These are phyloP conservation scores for Phylloscopus collybita DNA, from an alignment of 2,797 vertebrate species.

Conservation along the genomic window DNA sequence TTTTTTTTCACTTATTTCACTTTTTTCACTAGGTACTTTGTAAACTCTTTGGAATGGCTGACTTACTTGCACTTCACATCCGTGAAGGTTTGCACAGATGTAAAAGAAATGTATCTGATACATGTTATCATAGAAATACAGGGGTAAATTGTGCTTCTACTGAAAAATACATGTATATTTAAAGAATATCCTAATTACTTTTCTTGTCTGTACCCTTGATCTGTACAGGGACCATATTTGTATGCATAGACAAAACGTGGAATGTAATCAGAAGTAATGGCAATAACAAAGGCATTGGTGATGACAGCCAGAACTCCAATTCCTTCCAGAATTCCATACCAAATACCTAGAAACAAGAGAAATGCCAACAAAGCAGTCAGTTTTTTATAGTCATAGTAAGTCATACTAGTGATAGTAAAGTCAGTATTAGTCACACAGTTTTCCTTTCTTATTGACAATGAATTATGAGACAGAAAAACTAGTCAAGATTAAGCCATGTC, in stretches of 20 bases:
- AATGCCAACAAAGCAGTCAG: background rate
- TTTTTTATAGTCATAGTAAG: background rate
- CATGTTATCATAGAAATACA: background rate
- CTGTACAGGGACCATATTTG: slow-evolving; percentile 94
- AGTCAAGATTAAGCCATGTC: background rate
- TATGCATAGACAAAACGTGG: slow-evolving; percentile 98
- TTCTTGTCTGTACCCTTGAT: slow-evolving; percentile 86
- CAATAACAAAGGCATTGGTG: slow-evolving; percentile 98
- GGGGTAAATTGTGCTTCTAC: background rate
- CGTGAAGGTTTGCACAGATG: background rate
- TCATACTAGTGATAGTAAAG: background rate
- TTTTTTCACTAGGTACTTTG: background rate
- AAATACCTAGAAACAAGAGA: slow-evolving; percentile 86
- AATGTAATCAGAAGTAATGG: slow-evolving; percentile 99
- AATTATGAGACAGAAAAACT: background rate
- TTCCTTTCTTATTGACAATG: background rate
- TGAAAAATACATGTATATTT: background rate
- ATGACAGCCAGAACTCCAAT: slow-evolving; percentile 98
- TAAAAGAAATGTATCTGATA: background rate
- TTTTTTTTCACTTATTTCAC: background rate
- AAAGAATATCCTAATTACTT: slow-evolving; percentile 77
- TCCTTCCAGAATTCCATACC: slow-evolving; percentile 97
- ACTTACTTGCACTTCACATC: background rate
- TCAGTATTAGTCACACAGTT: background rate
- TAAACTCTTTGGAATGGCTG: background rate